Evolutionary conservation across 2,797 vertebrate genomes (phyloP).

Genomic region (Lophius americanus): DNA sequence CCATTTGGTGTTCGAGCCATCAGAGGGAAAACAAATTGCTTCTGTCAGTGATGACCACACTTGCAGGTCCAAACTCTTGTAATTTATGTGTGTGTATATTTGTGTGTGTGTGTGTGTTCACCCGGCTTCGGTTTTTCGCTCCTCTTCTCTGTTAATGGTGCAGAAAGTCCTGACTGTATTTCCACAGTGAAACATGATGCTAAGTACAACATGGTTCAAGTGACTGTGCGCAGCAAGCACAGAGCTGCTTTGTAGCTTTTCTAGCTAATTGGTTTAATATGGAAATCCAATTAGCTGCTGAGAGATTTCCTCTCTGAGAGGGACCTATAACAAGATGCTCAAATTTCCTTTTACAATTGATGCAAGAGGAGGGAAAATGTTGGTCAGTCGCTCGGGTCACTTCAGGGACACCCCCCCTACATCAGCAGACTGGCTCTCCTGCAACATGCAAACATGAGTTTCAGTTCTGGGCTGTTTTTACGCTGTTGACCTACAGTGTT

Average conservation of each 20-base stretch:
- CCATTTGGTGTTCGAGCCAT: conserved; percentile 93
- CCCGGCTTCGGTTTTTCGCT: conserved; percentile 71
- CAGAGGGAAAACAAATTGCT: conserved; percentile 92
- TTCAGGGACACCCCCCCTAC: conserved; percentile 49
- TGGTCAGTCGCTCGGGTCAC: conserved; percentile 69
- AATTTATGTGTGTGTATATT: conserved; percentile 31
- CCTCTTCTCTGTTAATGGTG: conserved; percentile 86
- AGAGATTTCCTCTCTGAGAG: conserved; percentile 60
- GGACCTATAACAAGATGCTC: conserved; percentile 62
- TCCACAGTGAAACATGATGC: conserved; percentile 81
- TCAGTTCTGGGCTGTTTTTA: neutral
- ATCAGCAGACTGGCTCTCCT: conserved; percentile 27
- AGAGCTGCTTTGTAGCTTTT: conserved; percentile 73
- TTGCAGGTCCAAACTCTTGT: conserved; percentile 87
- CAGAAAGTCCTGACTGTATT: conserved; percentile 82
- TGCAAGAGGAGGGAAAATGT: conserved; percentile 58
- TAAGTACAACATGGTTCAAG: conserved; percentile 78
- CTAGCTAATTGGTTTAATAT: conserved; percentile 84
- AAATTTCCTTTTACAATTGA: conserved; percentile 71
- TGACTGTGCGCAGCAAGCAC: conserved; percentile 72
- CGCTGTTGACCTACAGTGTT: neutral
- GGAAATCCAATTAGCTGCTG: conserved; percentile 82
- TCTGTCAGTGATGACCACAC: conserved; percentile 98
- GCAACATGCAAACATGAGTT: conserved; percentile 16
- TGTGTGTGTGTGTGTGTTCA: conserved; percentile 38